A percentile compares a stretch with the other conserved stretches of the same genome.
These are phyloP conservation scores for Deroplatys truncata DNA, from an alignment of 2,888 invertebrate species.

Conservation along the genomic window DNA sequence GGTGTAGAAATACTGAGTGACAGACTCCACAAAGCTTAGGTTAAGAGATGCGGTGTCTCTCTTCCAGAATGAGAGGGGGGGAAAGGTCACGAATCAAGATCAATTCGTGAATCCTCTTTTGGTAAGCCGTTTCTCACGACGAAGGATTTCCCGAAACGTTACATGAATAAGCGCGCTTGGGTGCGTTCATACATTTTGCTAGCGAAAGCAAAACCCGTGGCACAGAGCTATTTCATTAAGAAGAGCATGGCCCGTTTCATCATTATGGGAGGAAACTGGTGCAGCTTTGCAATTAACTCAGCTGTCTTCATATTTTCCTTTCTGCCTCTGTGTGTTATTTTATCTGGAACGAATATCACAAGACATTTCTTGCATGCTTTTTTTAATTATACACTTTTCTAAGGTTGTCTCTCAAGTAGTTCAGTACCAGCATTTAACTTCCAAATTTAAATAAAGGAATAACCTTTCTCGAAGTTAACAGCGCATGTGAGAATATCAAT, in stretches of 20 bases:
- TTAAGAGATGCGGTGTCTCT: too few species aligned
- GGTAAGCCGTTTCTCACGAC: not conserved
- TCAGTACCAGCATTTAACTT: not conserved
- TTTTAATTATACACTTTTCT: not conserved
- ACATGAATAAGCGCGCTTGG: not conserved
- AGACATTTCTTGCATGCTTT: not conserved
- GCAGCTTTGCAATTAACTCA: not conserved
- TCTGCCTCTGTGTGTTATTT: not conserved
- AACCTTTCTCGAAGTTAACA: not conserved
- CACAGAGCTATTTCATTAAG: not conserved
- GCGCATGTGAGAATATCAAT: too few species aligned
- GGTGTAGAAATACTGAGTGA: too few species aligned
- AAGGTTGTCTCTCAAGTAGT: not conserved
- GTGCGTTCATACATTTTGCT: not conserved
- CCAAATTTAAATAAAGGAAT: not conserved
- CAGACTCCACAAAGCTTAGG: too few species aligned
- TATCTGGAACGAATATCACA: not conserved
- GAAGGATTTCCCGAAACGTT: not conserved
- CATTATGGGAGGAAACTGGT: not conserved
- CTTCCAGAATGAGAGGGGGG: not conserved
- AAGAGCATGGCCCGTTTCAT: not conserved
- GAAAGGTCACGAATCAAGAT: not conserved
- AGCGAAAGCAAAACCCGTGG: not conserved
- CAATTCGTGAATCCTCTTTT: not conserved
- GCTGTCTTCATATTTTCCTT: not conserved